Evolutionary conservation across 1,140 invertebrate species (phyloP).

Genomic region (Lucilia cuprina): DNA sequence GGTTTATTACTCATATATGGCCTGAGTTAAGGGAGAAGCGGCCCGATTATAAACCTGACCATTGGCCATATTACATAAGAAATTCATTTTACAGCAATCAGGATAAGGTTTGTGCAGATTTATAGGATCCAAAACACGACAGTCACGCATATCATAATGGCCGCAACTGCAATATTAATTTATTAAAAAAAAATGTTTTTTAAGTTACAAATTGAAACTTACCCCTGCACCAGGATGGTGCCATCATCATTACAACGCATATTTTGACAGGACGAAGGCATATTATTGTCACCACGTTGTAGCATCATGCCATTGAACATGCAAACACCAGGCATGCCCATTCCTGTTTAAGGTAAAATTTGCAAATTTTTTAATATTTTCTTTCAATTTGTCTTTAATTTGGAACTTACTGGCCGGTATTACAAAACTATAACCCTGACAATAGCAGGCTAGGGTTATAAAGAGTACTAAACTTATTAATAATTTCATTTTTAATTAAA

Average conservation of each 20-base stretch:
- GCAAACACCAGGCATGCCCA: conserved; percentile 33
- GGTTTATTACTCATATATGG: neutral
- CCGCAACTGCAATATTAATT: conserved; percentile 34
- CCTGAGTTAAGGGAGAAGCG: conserved; percentile 9
- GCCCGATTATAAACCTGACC: neutral
- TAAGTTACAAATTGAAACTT: neutral
- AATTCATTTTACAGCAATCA: conserved; percentile 37
- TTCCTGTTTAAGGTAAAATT: neutral
- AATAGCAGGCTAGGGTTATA: neutral
- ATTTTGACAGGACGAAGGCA: conserved; percentile 34
- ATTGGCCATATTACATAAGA: conserved; percentile 21
- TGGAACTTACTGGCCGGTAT: conserved; percentile 29
- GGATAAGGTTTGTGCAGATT: conserved; percentile 39
- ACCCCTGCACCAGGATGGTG: conserved; percentile 37
- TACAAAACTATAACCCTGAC: conserved; percentile 28
- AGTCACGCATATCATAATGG: conserved; percentile 35
- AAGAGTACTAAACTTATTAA: neutral
- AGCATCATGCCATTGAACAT: conserved; percentile 35
- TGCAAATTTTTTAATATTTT: neutral
- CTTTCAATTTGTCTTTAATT: neutral
- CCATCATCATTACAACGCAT: conserved; percentile 37
- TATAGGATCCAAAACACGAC: conserved; percentile 31
- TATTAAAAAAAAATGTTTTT: neutral
- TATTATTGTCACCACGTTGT: conserved; percentile 28
- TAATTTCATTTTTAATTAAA: neutral